phyloP scores from a whole-genome alignment of 2,113 vertebrate genomes.

The Tachysurus vachellii region DNA sequence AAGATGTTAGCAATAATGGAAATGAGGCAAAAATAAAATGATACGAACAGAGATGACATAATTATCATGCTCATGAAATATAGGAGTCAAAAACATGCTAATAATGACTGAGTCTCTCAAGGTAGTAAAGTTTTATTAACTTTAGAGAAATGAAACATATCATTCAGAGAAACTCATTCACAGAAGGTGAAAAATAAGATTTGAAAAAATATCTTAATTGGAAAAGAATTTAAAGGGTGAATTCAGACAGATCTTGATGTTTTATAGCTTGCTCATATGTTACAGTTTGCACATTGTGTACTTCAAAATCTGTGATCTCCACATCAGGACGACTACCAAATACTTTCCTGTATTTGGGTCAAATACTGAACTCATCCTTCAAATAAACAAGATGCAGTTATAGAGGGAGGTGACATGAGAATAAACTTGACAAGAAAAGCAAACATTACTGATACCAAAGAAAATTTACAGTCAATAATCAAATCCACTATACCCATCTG shows the following conservation, averaged over 20 bases:
- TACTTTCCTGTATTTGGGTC: not conserved
- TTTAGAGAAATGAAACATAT: not conserved
- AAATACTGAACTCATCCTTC: constrained; percentile 30
- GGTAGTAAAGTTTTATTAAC: not conserved
- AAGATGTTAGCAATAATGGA: constrained; percentile 92
- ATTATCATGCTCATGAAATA: constrained; percentile 18
- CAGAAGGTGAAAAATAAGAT: not conserved
- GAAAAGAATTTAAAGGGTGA: constrained; percentile 24
- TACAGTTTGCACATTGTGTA: not conserved
- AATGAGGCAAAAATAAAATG: constrained; percentile 69
- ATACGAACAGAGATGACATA: constrained; percentile 34
- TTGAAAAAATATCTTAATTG: not conserved
- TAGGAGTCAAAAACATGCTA: constrained; percentile 9
- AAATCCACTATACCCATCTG: not conserved
- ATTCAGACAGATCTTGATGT: not conserved
- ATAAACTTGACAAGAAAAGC: constrained; percentile 8
- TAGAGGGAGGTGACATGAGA: not conserved
- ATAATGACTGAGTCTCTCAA: constrained; percentile 2
- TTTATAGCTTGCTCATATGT: not conserved
- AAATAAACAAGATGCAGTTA: constrained; percentile 20
- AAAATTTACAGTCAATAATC: not conserved
- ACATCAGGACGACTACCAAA: not conserved
- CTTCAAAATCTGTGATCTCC: not conserved
- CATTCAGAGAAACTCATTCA: constrained; percentile 20
- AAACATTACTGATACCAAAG: not conserved